phyloP scores from a whole-genome alignment of 1,140 invertebrate genomes.

The Euura lappo region DNA sequence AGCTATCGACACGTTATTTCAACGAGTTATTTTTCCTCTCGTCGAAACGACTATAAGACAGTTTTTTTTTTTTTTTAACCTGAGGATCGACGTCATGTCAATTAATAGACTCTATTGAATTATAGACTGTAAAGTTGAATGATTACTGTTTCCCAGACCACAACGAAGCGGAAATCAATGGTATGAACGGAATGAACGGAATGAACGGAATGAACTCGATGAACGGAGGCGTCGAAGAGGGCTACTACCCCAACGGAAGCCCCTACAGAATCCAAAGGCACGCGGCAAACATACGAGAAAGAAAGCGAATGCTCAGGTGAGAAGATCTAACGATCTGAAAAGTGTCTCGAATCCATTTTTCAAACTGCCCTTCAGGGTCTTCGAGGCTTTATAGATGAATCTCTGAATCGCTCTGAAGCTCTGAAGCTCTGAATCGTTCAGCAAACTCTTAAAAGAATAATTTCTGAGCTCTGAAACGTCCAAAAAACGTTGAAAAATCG shows the following conservation, averaged over 20 bases:
- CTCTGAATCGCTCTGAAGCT: neutral
- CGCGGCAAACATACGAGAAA: conserved; percentile 91
- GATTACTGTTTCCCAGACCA: conserved; percentile 41
- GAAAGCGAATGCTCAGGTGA: conserved; percentile 96
- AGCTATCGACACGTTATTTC: no score
- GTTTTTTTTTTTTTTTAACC: no score
- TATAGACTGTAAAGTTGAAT: no score
- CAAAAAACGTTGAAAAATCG: neutral
- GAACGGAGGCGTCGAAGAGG: conserved; percentile 57
- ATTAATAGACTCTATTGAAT: no score
- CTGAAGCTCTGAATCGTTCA: no score
- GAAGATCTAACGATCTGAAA: conserved; percentile 36
- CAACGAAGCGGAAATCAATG: conserved; percentile 47
- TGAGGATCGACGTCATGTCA: no score
- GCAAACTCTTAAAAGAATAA: no score
- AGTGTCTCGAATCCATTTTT: neutral
- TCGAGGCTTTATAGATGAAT: neutral
- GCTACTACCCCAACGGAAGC: conserved; percentile 69
- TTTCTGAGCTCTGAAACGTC: neutral
- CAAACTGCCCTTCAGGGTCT: neutral
- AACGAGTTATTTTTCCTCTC: no score
- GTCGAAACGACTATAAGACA: no score
- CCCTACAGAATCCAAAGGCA: conserved; percentile 88
- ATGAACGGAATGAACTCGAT: conserved; percentile 34
- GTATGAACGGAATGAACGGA: conserved; percentile 51